phyloP scores from a whole-genome alignment of 2,797 vertebrate species.

The Rhinichthys osculus region DNA sequence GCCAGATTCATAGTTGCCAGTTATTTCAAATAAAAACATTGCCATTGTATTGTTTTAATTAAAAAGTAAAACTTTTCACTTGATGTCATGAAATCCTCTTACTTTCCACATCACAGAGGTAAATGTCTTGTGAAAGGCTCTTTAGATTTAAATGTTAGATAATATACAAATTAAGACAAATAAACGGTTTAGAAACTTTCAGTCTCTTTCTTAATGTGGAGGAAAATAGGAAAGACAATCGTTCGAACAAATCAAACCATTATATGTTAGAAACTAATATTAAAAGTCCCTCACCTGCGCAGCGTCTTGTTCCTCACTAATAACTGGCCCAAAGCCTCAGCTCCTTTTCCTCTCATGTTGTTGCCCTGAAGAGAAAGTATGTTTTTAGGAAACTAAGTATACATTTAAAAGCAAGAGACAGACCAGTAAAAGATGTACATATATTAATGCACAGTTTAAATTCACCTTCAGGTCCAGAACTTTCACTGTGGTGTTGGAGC shows the following conservation, averaged over 20 bases:
- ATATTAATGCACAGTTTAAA: not conserved
- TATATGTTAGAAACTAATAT: not conserved
- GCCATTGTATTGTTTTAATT: not conserved
- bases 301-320: slow-evolving; percentile 87
- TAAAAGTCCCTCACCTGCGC: slow-evolving; percentile 77
- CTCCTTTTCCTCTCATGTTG: slow-evolving; percentile 85
- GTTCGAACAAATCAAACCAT: not conserved
- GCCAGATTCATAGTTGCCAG: too few relatives aligned
- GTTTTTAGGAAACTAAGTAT: not conserved
- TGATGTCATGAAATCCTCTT: not conserved
- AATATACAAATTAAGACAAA: not conserved
- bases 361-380: slow-evolving; percentile 83
- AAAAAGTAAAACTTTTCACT: not conserved
- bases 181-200: not conserved
- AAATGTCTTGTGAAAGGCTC: not conserved
- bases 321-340: slow-evolving; percentile 86
- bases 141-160: not conserved
- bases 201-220: too few relatives aligned
- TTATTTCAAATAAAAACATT: not conserved
- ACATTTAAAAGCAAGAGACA: not conserved
- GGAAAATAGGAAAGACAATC: not conserved
- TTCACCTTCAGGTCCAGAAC: slow-evolving; percentile 90
- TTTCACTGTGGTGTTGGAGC: slow-evolving; percentile 83
- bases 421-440: not conserved
- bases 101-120: not conserved